Base-by-base conservation (phyloP, 53 echinoderm and acorn worm species). In the Actinopyga echinites region DNA sequence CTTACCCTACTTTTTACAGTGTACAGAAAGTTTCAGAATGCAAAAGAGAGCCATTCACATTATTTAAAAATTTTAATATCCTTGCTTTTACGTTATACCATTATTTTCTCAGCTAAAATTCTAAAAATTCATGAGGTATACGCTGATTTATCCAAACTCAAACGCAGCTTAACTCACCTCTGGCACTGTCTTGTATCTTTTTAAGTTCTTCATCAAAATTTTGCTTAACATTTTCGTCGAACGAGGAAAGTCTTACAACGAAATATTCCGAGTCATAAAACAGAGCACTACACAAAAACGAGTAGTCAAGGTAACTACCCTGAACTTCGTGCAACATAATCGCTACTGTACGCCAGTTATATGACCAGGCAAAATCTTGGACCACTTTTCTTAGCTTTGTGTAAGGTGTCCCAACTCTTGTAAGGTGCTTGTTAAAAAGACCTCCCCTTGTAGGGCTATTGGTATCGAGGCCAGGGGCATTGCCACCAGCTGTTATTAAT, bases 401-500 rank as follows among this genome's bases (percentile, higher is more conserved):
- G 31, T 68, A 68, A 31, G 68, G 37, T 13, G 20, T 38, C n/a
- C 15, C 35, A 13, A 68, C 31, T 13, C 68, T 34, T 33, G 68
- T 68, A 36, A 68, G 34, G 21, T 30, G 15, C 49, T 49, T 49
- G 49, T 49, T n/a, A n/a, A n/a, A n/a, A n/a, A n/a, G n/a, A n/a
- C n/a, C n/a, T n/a, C n/a, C 31, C 20, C 68, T 34, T 33, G 68
- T 68, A 36, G 34, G 34, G 21, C 12, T 17, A 13, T 49, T 49
- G 49, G 13, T 64, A 29, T 66, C 49, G 59, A 83, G 89, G 0
- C 91, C 87, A 8, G 7, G 49, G 61, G 91, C 89, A 63, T 83
- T 79, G 10, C 86, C 91, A 36, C 94, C 94, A 9, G 84, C 84
- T 1, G 94, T 94, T 8, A 94, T 2, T 49, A 86, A 45, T 28